Evolutionary conservation across 2,888 invertebrate genomes (phyloP).

Genomic region (Drosophila parthenogenetica): DNA sequence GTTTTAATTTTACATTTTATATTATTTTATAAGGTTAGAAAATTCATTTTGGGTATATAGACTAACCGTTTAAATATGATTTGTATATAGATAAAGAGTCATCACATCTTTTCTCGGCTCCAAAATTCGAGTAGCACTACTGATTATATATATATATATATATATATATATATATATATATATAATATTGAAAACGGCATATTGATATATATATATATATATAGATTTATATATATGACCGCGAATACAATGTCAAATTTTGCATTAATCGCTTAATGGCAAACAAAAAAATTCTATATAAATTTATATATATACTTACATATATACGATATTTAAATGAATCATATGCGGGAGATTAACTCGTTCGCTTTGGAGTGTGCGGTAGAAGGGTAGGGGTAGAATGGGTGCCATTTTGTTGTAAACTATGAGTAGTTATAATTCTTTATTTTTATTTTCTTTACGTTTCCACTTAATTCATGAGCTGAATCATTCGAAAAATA

Average conservation of each 20-base stretch:
- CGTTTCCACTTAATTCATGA: no score
- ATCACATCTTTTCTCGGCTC: background rate
- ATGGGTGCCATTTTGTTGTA: background rate
- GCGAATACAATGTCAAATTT: background rate
- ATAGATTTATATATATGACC: background rate
- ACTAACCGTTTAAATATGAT: background rate
- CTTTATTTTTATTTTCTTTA: background rate
- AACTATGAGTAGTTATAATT: background rate
- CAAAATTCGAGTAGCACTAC: slow-evolving; percentile 2
- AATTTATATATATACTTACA: background rate
- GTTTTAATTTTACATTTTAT: background rate
- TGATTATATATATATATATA: background rate
- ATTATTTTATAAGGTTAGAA: background rate
- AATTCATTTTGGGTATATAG: no score
- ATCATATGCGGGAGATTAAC: slow-evolving; percentile 6
- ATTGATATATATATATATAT: background rate
- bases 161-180: background rate
- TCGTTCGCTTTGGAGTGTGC: no score
- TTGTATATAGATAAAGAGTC: background rate
- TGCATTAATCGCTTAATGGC: background rate
- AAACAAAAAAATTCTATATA: no score
- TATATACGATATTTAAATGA: slow-evolving; percentile 1
- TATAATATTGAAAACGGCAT: no score
- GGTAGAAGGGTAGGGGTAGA: no score
- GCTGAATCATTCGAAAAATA: background rate